phyloP scores from a whole-genome alignment of 2,113 vertebrate genomes.

The Fregata magnificens region DNA sequence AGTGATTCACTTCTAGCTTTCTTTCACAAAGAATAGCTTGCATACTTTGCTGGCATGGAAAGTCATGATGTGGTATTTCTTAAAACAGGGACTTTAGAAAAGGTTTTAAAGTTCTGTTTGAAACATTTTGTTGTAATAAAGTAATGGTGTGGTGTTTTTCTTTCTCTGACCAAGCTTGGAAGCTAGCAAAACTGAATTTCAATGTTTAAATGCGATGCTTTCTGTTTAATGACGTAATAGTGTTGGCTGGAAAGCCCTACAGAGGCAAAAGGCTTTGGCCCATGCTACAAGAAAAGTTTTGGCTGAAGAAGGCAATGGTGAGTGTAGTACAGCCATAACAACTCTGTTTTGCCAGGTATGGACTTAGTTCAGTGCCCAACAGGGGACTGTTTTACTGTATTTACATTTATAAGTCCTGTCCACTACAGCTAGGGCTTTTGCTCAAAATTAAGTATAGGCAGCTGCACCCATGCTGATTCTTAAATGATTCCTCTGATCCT shows the following conservation, averaged over 20 bases:
- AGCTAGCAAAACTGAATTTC: background rate
- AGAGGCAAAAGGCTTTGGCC: background rate
- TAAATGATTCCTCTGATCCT: background rate
- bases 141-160: background rate
- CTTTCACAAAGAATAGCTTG: background rate
- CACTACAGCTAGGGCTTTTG: background rate
- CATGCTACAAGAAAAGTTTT: background rate
- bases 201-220: background rate
- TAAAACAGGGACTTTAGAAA: background rate
- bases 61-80: background rate
- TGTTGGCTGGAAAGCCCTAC: background rate
- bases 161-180: background rate
- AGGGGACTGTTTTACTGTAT: background rate
- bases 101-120: background rate
- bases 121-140: background rate
- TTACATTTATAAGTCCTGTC: background rate
- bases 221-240: background rate
- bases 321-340: background rate
- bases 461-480: background rate
- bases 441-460: background rate
- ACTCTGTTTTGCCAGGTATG: background rate
- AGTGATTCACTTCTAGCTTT: background rate
- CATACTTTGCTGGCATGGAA: background rate
- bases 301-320: background rate
- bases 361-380: background rate